phyloP scores from a whole-genome alignment of 2,888 invertebrate genomes.

The Drosophila suboccidentalis region DNA sequence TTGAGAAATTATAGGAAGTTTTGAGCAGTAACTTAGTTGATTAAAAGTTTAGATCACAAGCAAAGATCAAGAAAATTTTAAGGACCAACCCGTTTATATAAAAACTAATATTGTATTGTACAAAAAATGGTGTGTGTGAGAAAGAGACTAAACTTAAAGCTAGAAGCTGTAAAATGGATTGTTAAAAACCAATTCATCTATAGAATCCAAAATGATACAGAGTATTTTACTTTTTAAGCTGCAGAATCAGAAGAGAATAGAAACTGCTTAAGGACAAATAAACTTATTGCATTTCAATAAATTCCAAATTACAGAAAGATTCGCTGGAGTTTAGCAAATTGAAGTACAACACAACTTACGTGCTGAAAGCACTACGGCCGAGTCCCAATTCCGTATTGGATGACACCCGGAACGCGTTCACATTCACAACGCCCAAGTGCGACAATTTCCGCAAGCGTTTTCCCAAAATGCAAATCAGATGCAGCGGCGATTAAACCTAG shows the following conservation, averaged over 20 bases:
- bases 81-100: no score
- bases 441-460: constrained; percentile 83
- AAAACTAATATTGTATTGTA: no score
- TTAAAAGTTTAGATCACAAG: no score
- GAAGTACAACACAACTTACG: constrained; percentile 84
- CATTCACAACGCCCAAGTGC: constrained; percentile 84
- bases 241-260: no score
- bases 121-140: no score
- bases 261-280: not conserved
- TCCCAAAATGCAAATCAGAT: constrained; percentile 84
- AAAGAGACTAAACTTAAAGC: not conserved
- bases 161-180: no score
- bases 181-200: no score
- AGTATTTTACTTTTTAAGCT: no score
- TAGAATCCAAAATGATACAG: no score
- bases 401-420: constrained; percentile 61
- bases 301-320: constrained; percentile 78
- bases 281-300: not conserved
- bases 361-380: constrained; percentile 71
- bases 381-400: constrained; percentile 58
- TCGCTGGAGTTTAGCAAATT: constrained; percentile 84
- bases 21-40: no score
- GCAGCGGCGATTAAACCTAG: constrained; percentile 58
- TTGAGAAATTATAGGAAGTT: no score
- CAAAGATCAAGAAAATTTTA: no score